These are phyloP conservation scores for Pempheris klunzingeri DNA, from an alignment of 2,797 vertebrate genomes.

Conservation along the genomic window DNA sequence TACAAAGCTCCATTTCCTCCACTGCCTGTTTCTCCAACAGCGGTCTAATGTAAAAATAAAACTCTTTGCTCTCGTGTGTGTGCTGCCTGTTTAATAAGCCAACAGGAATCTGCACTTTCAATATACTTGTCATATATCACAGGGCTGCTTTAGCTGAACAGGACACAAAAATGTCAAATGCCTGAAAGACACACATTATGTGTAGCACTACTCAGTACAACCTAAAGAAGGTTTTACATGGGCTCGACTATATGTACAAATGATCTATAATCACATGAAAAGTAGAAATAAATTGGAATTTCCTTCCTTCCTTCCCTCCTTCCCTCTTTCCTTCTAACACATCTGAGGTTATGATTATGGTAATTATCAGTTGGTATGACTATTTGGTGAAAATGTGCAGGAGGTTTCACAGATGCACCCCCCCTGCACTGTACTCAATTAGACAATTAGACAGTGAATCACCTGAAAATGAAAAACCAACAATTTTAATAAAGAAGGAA, in stretches of 20 bases:
- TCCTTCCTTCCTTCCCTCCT: background rate
- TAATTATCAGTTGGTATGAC: too few relatives aligned
- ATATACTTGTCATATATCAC: background rate
- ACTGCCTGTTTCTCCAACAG: background rate
- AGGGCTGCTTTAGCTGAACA: constrained; percentile 12
- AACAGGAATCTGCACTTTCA: constrained; percentile 19
- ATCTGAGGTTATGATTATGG: too few relatives aligned
- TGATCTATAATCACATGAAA: background rate
- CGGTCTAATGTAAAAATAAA: background rate
- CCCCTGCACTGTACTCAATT: background rate
- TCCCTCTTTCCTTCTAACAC: too few relatives aligned
- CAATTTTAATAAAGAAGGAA: background rate
- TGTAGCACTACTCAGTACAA: background rate
- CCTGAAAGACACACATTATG: constrained; percentile 4
- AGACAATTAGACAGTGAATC: background rate
- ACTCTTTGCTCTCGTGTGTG: background rate
- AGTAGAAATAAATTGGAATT: background rate
- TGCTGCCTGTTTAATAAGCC: background rate
- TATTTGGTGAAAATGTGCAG: background rate
- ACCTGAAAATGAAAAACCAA: background rate
- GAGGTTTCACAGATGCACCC: background rate
- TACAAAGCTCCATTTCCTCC: background rate
- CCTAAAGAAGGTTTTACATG: background rate
- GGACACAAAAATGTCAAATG: constrained; percentile 11
- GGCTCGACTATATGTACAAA: background rate